Evolutionary conservation across 2,113 vertebrate genomes (phyloP).

Genomic region (Phrynocephalus versicolor): DNA sequence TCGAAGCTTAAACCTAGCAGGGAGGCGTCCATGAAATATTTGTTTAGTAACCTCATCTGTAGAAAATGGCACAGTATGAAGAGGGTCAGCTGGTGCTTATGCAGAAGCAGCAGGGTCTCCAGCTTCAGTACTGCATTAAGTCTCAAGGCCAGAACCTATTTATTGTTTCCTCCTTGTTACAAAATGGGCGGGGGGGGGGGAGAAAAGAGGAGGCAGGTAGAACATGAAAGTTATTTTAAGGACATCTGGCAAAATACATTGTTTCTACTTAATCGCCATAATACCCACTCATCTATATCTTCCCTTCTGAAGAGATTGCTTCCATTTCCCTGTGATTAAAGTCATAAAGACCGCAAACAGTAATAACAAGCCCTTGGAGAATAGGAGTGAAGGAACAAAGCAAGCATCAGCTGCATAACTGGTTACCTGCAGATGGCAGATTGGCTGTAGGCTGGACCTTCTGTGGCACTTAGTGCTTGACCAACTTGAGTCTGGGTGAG

Average conservation of each 20-base stretch:
- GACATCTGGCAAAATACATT: constrained; percentile 19
- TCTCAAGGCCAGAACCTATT: constrained; percentile 33
- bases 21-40: constrained; percentile 59
- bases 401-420: constrained; percentile 52
- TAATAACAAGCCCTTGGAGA: constrained; percentile 23
- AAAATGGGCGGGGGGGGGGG: neutral
- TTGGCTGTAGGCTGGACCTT: constrained; percentile 99
- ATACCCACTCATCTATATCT: constrained; percentile 27
- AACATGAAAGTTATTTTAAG: constrained; percentile 27
- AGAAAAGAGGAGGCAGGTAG: rapidly evolving
- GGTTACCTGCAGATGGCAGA: constrained; percentile 99
- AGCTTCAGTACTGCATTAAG: constrained; percentile 55
- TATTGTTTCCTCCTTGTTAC: constrained; percentile 56
- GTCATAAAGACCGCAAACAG: constrained; percentile 12
- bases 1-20: constrained; percentile 60
- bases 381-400: neutral
- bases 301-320: constrained; percentile 17
- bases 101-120: constrained; percentile 59
- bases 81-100: constrained; percentile 55
- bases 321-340: constrained; percentile 26
- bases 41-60: constrained; percentile 57
- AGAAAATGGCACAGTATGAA: constrained; percentile 66
- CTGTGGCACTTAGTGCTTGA: constrained; percentile 96
- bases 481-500: constrained; percentile 99
- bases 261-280: constrained; percentile 22